phyloP scores from a whole-genome alignment of 2,113 vertebrate genomes.

The Tragelaphus imberbis region DNA sequence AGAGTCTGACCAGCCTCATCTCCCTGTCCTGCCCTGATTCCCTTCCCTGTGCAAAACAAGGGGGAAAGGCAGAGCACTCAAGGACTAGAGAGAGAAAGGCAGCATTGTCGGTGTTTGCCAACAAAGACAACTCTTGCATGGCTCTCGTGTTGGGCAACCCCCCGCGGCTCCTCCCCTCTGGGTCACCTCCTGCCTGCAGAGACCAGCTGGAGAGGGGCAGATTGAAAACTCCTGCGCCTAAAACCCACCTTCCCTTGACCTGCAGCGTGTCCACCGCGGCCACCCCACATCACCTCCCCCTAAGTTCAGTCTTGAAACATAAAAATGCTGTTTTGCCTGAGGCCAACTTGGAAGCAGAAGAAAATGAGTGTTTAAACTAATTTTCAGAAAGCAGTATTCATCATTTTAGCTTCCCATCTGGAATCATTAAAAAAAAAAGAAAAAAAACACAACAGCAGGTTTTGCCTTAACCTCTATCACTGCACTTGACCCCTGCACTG shows the following conservation, averaged over 20 bases:
- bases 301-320: slow-evolving; percentile 7
- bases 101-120: neutral
- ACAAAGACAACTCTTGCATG: neutral
- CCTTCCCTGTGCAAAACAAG: neutral
- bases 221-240: neutral
- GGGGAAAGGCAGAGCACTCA: neutral
- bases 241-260: neutral
- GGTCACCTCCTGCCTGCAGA: neutral
- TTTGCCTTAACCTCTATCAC: neutral
- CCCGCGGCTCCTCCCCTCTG: neutral
- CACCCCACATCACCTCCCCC: neutral
- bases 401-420: slow-evolving; percentile 40
- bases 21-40: neutral
- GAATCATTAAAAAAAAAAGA: neutral
- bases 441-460: neutral
- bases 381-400: slow-evolving; percentile 41
- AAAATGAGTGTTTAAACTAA: slow-evolving; percentile 51
- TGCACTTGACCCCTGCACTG: neutral
- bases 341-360: slow-evolving; percentile 25
- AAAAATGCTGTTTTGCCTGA: slow-evolving; percentile 10
- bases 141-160: neutral
- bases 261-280: rapidly evolving
- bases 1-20: neutral
- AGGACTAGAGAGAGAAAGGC: neutral
- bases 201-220: neutral